These are phyloP conservation scores for Elysia chlorotica DNA, from an alignment of 1,140 invertebrate species.

Conservation along the genomic window DNA sequence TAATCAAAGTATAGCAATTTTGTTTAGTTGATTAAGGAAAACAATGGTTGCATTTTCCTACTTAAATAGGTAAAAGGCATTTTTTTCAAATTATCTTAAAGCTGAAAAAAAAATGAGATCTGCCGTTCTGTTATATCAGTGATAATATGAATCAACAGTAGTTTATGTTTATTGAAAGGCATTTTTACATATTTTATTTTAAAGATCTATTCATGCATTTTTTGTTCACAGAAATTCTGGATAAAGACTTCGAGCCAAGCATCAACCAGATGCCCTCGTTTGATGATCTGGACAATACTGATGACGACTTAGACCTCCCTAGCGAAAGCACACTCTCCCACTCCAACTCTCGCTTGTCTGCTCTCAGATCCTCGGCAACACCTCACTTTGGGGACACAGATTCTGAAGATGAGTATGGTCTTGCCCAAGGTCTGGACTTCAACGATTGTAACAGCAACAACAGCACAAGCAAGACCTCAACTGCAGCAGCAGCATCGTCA, in stretches of 20 bases:
- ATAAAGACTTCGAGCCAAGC: slow-evolving; percentile 40
- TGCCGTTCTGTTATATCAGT: no score
- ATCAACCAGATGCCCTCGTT: slow-evolving; percentile 50
- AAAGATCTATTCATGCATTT: background rate
- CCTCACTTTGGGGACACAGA: slow-evolving; percentile 41
- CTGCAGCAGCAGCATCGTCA: background rate
- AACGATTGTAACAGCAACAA: no score
- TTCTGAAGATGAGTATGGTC: slow-evolving; percentile 39
- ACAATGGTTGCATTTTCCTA: no score
- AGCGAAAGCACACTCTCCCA: slow-evolving; percentile 1
- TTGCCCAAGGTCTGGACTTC: slow-evolving; percentile 29
- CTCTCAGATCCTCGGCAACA: slow-evolving; percentile 10
- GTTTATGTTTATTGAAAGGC: no score
- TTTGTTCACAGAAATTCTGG: slow-evolving; percentile 22
- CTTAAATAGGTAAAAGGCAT: no score
- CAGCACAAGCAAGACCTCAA: background rate
- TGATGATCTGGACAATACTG: slow-evolving; percentile 50
- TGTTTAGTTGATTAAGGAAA: no score
- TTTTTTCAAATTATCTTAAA: no score
- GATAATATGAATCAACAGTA: no score
- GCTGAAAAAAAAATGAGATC: no score
- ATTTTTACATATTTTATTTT: background rate
- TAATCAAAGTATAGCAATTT: no score
- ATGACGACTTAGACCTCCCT: slow-evolving; percentile 41
- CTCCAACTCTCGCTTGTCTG: slow-evolving; percentile 5